phyloP scores from a whole-genome alignment of 2,888 invertebrate species.

The Agonum fuliginosum region DNA sequence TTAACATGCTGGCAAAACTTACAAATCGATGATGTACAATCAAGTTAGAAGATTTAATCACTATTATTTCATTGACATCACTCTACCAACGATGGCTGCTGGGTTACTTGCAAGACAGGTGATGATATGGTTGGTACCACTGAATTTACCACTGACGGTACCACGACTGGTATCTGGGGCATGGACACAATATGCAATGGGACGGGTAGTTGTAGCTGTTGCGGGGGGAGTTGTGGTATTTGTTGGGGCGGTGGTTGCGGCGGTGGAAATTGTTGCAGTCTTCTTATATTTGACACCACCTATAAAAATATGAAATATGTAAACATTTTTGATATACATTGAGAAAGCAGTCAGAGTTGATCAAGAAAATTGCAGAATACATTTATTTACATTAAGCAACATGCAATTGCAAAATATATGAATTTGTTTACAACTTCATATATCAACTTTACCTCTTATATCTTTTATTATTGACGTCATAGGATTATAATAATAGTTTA shows the following conservation, averaged over 20 bases:
- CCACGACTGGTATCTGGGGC: constrained; percentile 9
- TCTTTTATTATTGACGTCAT: too few species aligned
- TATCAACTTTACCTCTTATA: too few species aligned
- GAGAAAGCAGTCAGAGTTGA: too few species aligned
- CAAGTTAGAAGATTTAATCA: constrained; percentile 2
- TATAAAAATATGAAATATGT: background rate
- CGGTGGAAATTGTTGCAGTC: constrained; percentile 68
- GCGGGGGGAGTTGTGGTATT: background rate
- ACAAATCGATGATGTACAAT: background rate
- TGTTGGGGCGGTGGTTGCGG: constrained; percentile 46
- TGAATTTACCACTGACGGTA: constrained; percentile 18
- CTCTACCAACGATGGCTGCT: constrained; percentile 51
- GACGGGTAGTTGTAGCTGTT: constrained; percentile 29
- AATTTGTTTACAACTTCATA: too few species aligned
- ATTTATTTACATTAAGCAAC: too few species aligned
- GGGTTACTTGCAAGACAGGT: constrained; percentile 30
- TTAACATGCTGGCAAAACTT: background rate
- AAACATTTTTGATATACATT: background rate
- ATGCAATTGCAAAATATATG: too few species aligned
- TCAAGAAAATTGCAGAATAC: too few species aligned
- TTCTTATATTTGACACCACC: constrained; percentile 71
- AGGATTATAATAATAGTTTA: too few species aligned
- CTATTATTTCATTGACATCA: constrained; percentile 27
- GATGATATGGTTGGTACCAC: constrained; percentile 11
- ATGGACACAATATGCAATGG: constrained; percentile 27